A percentile compares a stretch with the other conserved stretches of the same genome.
Evolutionary conservation across 2,797 vertebrate species (phyloP).

Genomic region (Okamejei kenojei): DNA sequence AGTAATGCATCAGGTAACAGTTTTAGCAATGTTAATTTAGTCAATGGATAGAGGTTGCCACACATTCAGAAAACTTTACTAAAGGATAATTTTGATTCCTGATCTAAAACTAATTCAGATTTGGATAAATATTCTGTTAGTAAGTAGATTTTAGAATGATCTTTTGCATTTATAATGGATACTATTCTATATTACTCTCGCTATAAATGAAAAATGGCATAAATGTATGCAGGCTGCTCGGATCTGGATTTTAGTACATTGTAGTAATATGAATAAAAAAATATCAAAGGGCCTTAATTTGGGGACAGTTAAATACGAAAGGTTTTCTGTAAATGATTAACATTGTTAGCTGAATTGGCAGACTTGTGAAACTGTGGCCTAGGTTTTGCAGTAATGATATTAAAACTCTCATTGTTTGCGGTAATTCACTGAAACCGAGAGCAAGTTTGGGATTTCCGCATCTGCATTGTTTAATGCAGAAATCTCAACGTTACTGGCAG

Average conservation of each 20-base stretch:
- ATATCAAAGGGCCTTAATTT: neutral
- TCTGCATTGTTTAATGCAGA: too few relatives aligned
- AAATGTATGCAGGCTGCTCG: neutral
- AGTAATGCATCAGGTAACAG: conserved; percentile 55
- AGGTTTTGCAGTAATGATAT: too few relatives aligned
- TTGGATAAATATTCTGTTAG: neutral
- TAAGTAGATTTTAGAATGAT: neutral
- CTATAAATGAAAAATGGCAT: neutral
- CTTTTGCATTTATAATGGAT: neutral
- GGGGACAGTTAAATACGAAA: neutral
- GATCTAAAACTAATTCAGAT: neutral
- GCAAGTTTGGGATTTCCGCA: too few relatives aligned
- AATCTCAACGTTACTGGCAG: too few relatives aligned
- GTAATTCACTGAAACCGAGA: too few relatives aligned
- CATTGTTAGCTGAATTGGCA: neutral
- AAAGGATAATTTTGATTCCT: neutral
- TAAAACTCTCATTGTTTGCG: too few relatives aligned
- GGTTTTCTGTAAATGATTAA: conserved; percentile 1
- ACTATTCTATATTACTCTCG: neutral
- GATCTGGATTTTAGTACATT: conserved; percentile 10
- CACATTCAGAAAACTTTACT: neutral
- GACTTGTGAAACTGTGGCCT: neutral
- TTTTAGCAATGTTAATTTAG: conserved; percentile 25
- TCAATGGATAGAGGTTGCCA: neutral
- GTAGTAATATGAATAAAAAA: neutral